phyloP scores from a whole-genome alignment of 2,888 invertebrate genomes.

The Noctua comes region DNA sequence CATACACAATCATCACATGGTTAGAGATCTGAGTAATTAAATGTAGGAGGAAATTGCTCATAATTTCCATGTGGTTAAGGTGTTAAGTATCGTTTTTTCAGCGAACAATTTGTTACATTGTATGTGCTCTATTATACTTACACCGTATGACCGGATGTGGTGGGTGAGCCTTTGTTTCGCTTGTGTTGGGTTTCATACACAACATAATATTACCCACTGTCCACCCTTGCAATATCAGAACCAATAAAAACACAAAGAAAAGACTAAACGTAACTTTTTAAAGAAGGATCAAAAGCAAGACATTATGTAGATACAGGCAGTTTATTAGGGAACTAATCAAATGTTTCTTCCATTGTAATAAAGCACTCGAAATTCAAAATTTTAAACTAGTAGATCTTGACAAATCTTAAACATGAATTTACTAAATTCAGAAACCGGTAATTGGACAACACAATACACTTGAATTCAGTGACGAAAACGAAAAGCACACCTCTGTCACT shows the following conservation, averaged over 20 bases:
- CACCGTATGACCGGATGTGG: not conserved
- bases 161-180: not conserved
- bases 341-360: too few relatives aligned
- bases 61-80: not conserved
- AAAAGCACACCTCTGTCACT: not conserved
- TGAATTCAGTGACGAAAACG: not conserved
- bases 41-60: conserved; percentile 3
- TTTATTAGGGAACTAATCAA: too few relatives aligned
- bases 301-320: too few relatives aligned
- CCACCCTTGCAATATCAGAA: not conserved
- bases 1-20: not conserved
- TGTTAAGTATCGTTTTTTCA: not conserved
- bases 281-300: not conserved
- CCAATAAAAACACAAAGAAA: not conserved
- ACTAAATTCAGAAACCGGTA: not conserved
- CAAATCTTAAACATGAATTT: not conserved
- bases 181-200: not conserved
- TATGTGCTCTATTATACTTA: not conserved
- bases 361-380: not conserved
- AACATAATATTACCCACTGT: not conserved
- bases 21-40: conserved; percentile 17
- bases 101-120: conserved; percentile 14
- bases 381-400: not conserved
- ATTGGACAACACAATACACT: too few relatives aligned
- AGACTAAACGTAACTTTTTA: not conserved